Percentiles rank a stretch among this genome's conserved stretches.
Evolutionary conservation across 2,888 invertebrate genomes (phyloP).

Genomic region (Eustalomyia histrio): DNA sequence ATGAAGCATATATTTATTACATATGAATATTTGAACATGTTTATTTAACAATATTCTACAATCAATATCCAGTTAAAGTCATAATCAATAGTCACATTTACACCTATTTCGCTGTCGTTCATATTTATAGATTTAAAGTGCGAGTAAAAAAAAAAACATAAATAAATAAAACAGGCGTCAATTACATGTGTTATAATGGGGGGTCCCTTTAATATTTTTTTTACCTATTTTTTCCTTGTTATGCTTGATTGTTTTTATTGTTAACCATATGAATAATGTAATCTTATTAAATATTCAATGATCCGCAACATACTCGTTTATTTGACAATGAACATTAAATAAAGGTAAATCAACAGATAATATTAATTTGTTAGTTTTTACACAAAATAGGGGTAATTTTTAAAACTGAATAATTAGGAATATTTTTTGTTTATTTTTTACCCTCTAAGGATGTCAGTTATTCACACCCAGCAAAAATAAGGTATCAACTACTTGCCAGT

Average conservation of each 20-base stretch:
- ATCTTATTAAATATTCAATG: slow-evolving; percentile 66
- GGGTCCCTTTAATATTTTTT: background rate
- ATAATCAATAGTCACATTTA: slow-evolving; percentile 49
- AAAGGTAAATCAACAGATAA: slow-evolving; percentile 45
- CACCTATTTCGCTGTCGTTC: slow-evolving; percentile 25
- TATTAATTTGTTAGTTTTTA: slow-evolving; percentile 30
- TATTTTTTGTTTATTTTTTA: background rate
- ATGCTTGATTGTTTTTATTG: slow-evolving; percentile 25
- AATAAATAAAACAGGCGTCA: slow-evolving; percentile 72
- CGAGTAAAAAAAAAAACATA: slow-evolving; percentile 38
- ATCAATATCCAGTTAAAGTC: slow-evolving; percentile 58
- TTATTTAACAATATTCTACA: slow-evolving; percentile 69
- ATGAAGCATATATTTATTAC: slow-evolving; percentile 70
- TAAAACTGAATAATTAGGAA: background rate
- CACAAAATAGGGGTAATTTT: slow-evolving; percentile 15
- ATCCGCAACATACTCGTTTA: slow-evolving; percentile 58
- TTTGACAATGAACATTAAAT: slow-evolving; percentile 1
- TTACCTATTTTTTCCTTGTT: slow-evolving; percentile 23
- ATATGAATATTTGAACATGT: slow-evolving; percentile 8
- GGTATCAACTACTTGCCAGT: too few species aligned
- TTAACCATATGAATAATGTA: slow-evolving; percentile 53
- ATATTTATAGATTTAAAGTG: slow-evolving; percentile 43
- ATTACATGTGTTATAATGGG: slow-evolving; percentile 68
- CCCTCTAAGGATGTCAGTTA: background rate
- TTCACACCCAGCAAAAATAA: too few species aligned